phyloP scores from a whole-genome alignment of 2,797 vertebrate genomes.

The Oreochromis grahami region DNA sequence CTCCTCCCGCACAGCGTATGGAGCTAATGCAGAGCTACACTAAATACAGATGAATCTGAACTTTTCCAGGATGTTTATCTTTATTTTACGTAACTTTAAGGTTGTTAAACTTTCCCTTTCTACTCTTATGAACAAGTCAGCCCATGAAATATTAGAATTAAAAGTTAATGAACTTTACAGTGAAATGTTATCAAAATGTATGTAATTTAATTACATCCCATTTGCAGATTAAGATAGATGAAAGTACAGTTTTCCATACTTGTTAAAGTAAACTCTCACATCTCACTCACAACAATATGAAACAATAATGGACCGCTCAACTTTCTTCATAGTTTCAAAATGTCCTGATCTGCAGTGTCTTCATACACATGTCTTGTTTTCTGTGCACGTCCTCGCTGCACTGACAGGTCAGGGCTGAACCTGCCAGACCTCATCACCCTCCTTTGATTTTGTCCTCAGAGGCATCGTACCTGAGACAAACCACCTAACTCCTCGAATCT shows the following conservation, averaged over 20 bases:
- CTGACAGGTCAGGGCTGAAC: not conserved
- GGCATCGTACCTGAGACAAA: not conserved
- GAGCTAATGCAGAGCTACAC: not conserved
- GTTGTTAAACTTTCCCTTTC: not conserved
- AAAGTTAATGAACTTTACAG: not conserved
- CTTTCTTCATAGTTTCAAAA: not conserved
- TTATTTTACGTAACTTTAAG: not conserved
- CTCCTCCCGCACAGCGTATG: not conserved
- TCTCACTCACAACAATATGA: not conserved
- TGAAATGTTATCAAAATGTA: not conserved
- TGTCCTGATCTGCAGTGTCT: not conserved
- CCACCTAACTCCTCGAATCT: not conserved
- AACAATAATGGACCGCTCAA: not conserved
- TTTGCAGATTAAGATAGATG: not conserved
- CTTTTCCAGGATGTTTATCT: not conserved
- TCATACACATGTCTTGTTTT: not conserved
- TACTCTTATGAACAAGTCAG: not conserved
- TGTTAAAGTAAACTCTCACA: not conserved
- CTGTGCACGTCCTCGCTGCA: not conserved
- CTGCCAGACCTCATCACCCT: not conserved
- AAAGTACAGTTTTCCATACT: not conserved
- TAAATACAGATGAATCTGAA: not conserved
- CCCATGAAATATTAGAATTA: not conserved
- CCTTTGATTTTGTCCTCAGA: not conserved
- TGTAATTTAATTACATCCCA: not conserved